A percentile compares a stretch with the other conserved stretches of the same genome.
Evolutionary conservation across 1,140 invertebrate genomes (phyloP).

Genomic region (Drosophila ananassae): DNA sequence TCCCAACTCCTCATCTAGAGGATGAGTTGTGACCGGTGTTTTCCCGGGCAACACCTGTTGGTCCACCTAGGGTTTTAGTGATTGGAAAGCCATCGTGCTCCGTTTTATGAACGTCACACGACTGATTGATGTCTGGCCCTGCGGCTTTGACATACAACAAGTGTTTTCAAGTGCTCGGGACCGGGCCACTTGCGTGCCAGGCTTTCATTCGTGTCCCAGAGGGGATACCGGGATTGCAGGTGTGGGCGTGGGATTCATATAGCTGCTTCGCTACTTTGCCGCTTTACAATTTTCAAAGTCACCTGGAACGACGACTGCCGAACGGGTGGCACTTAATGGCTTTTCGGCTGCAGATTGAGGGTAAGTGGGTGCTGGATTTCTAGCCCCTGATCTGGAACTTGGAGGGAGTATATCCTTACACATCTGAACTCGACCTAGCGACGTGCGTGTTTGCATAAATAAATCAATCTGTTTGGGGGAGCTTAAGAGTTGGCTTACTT

Average conservation of each 20-base stretch:
- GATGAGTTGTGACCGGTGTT: not conserved
- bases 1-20: not conserved
- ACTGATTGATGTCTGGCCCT: slow-evolving; percentile 61
- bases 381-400: slow-evolving; percentile 21
- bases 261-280: slow-evolving; percentile 8
- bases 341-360: slow-evolving; percentile 6
- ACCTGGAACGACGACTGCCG: slow-evolving; percentile 42
- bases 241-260: slow-evolving; percentile 33
- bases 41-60: slow-evolving; percentile 58
- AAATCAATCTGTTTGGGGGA: slow-evolving; percentile 43
- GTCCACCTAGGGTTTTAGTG: slow-evolving; percentile 14
- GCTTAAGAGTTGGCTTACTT: slow-evolving; percentile 33
- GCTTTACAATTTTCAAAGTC: slow-evolving; percentile 67
- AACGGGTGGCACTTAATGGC: slow-evolving; percentile 61
- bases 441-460: slow-evolving; percentile 65
- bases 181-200: slow-evolving; percentile 62
- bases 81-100: slow-evolving; percentile 58
- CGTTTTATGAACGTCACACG: slow-evolving; percentile 44
- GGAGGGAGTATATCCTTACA: slow-evolving; percentile 32
- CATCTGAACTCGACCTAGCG: slow-evolving; percentile 71
- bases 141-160: slow-evolving; percentile 70
- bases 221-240: slow-evolving; percentile 9
- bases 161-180: slow-evolving; percentile 69
- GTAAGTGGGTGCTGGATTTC: slow-evolving; percentile 61
- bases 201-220: slow-evolving; percentile 49